These are phyloP conservation scores for Neoniphon sammara DNA, from an alignment of 2,797 vertebrate species.

Conservation along the genomic window DNA sequence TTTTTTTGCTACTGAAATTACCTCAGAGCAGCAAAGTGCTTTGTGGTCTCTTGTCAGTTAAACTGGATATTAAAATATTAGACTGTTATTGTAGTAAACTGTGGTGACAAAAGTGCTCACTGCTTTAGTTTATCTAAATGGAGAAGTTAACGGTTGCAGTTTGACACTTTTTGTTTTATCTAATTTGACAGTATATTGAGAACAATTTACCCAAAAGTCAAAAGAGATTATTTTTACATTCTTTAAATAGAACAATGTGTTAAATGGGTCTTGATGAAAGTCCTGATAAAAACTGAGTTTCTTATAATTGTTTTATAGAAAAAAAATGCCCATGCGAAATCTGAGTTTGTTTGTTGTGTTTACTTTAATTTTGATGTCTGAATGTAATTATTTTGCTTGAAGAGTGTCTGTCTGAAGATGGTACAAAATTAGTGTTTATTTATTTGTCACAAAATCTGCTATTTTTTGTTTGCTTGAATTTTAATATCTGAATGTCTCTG, in stretches of 20 bases:
- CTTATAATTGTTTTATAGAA: no score
- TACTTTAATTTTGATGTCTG: no score
- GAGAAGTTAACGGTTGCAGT: no score
- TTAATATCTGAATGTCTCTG: not conserved
- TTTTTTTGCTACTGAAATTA: constrained; percentile 42
- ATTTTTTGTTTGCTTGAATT: not conserved
- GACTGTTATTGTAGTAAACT: not conserved
- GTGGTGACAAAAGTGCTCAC: not conserved
- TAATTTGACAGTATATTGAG: no score
- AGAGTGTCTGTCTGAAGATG: no score
- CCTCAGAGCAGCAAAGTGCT: constrained; percentile 34
- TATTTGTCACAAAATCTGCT: not conserved
- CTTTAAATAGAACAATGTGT: constrained; percentile 10
- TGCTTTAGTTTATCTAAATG: no score
- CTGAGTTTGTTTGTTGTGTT: no score
- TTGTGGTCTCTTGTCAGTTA: constrained; percentile 42
- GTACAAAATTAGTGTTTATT: no score
- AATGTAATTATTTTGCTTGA: no score
- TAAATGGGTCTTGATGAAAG: not conserved
- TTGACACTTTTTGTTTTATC: no score
- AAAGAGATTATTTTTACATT: constrained; percentile 2
- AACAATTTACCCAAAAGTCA: not conserved
- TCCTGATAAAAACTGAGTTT: no score
- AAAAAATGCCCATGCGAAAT: no score
- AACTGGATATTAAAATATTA: not conserved